phyloP scores from a whole-genome alignment of 2,113 vertebrate species.

The Martes martes region DNA sequence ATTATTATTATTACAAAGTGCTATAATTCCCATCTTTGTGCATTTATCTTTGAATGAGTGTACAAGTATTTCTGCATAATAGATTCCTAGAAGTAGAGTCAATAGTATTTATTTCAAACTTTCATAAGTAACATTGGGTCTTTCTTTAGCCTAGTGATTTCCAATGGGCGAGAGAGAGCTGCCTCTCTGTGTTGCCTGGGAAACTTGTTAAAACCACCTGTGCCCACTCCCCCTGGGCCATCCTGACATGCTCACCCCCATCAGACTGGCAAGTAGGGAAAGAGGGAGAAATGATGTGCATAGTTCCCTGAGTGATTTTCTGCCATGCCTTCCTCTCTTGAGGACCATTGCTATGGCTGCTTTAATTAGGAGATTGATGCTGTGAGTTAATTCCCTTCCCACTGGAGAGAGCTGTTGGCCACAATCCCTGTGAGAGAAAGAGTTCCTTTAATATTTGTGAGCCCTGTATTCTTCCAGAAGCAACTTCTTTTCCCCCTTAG shows the following conservation, averaged over 20 bases:
- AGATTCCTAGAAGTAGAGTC: background rate
- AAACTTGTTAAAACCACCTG: conserved; percentile 20
- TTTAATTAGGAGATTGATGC: conserved; percentile 39
- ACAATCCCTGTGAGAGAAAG: conserved; percentile 19
- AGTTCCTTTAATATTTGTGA: background rate
- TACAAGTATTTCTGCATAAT: background rate
- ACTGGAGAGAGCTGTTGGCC: background rate
- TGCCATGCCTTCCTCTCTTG: background rate
- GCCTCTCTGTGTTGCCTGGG: background rate
- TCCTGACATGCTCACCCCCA: background rate
- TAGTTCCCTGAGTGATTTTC: background rate
- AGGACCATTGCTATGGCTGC: background rate
- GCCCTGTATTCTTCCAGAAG: conserved; percentile 1
- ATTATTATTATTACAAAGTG: background rate
- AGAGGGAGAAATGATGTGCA: background rate
- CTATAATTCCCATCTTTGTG: background rate
- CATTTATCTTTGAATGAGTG: background rate
- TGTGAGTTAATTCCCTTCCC: conserved; percentile 32
- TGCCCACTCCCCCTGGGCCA: background rate
- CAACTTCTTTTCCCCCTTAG: background rate
- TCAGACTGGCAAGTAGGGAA: background rate
- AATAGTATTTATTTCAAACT: background rate
- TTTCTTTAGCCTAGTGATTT: conserved; percentile 26
- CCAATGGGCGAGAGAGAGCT: background rate
- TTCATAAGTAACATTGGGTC: conserved; percentile 7